phyloP scores from a whole-genome alignment of 2,113 vertebrate species.

The Myotis brandtii region DNA sequence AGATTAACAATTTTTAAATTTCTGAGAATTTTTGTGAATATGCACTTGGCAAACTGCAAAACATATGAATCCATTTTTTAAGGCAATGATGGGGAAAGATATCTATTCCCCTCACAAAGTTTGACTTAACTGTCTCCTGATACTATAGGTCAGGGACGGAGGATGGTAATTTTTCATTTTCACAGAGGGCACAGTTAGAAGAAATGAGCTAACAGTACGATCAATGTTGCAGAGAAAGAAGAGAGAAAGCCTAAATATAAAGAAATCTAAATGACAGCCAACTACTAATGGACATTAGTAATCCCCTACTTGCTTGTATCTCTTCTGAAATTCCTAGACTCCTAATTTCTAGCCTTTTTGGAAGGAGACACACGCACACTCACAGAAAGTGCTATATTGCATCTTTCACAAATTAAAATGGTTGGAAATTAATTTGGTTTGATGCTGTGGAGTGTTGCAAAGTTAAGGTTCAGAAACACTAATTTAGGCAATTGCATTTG shows the following conservation, averaged over 20 bases:
- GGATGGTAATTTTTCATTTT: conserved; percentile 25
- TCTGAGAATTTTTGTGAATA: conserved; percentile 6
- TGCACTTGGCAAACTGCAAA: conserved; percentile 15
- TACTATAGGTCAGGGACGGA: not conserved
- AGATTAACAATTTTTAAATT: not conserved
- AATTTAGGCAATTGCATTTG: not conserved
- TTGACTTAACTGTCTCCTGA: not conserved
- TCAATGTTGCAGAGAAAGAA: not conserved
- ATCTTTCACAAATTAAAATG: conserved; percentile 37
- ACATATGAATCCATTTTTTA: conserved; percentile 1
- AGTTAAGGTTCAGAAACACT: not conserved
- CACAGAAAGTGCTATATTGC: not conserved
- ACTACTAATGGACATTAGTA: not conserved
- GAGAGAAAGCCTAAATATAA: conserved; percentile 29
- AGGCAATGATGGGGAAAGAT: not conserved
- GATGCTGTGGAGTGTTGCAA: not conserved
- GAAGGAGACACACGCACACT: not conserved
- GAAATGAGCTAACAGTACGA: not conserved
- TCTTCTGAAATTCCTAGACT: conserved; percentile 6
- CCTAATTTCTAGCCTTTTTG: conserved; percentile 31
- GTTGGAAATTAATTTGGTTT: conserved; percentile 26
- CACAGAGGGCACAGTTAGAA: not conserved
- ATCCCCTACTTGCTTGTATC: not conserved
- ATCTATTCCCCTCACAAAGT: not conserved
- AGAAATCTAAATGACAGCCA: not conserved